Percentiles rank a stretch among this genome's conserved stretches.
Evolutionary conservation across 2,888 invertebrate species (phyloP).

Genomic region (Tenthredo mesomela): DNA sequence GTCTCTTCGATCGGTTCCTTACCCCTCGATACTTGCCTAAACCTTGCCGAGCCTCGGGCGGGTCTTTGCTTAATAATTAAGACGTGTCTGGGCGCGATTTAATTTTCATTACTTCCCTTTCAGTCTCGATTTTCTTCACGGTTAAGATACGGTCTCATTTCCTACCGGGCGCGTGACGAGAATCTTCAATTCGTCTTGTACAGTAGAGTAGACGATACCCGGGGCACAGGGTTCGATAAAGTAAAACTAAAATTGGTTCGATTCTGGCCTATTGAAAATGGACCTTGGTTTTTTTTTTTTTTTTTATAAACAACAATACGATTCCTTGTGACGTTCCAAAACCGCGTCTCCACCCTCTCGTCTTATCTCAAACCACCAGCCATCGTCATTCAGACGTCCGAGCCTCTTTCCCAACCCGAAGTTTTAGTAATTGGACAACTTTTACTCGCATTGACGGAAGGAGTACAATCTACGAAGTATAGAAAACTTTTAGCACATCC

Average conservation of each 20-base stretch:
- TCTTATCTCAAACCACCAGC: constrained; percentile 40
- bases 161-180: constrained; percentile 1
- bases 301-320: not conserved
- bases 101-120: constrained; percentile 48
- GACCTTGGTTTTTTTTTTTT: not conserved
- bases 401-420: constrained; percentile 14
- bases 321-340: not conserved
- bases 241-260: not conserved
- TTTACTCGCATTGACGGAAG: constrained; percentile 20
- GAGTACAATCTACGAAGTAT: constrained; percentile 1
- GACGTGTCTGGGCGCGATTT: constrained; percentile 47
- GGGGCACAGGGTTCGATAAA: not conserved
- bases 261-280: not conserved
- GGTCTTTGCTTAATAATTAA: constrained; percentile 44
- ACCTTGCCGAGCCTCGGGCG: not conserved
- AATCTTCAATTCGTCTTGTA: constrained; percentile 22
- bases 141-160: constrained; percentile 44
- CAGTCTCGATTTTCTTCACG: constrained; percentile 28
- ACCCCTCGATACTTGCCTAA: not conserved
- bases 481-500: not conserved
- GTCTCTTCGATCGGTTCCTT: constrained; percentile 7
- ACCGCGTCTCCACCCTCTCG: not conserved
- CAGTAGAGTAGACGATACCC: not conserved
- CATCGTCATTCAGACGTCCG: constrained; percentile 21
- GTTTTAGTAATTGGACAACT: constrained; percentile 43